Percentiles rank a stretch among this genome's conserved stretches.
phyloP scores from a whole-genome alignment of 2,113 vertebrate genomes.

The Datnioides undecimradiatus region DNA sequence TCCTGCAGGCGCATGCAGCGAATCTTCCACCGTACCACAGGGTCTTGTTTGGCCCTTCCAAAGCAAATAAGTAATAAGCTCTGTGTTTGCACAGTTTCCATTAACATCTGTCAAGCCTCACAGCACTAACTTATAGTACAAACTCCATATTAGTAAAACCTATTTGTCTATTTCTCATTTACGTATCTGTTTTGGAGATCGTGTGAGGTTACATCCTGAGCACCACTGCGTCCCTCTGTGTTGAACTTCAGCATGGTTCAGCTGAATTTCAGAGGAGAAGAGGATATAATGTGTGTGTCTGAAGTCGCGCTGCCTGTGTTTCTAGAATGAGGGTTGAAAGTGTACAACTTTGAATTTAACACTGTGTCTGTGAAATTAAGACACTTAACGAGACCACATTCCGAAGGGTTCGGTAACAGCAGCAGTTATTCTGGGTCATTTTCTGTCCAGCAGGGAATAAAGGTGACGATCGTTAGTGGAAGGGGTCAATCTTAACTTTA shows the following conservation, averaged over 20 bases:
- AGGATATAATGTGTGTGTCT: too few relatives aligned
- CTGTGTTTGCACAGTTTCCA: not conserved
- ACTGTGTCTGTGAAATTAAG: too few relatives aligned
- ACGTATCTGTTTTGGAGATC: not conserved
- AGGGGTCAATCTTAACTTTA: too few relatives aligned
- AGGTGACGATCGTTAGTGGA: not conserved
- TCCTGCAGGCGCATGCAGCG: not conserved
- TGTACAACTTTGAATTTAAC: too few relatives aligned
- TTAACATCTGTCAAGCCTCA: not conserved
- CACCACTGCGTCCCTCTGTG: not conserved
- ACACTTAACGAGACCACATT: too few relatives aligned
- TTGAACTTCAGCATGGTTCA: not conserved
- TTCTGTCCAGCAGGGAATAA: not conserved
- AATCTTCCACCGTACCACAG: not conserved
- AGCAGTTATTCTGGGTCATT: too few relatives aligned
- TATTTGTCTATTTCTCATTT: not conserved
- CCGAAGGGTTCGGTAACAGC: too few relatives aligned
- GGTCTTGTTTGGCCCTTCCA: not conserved
- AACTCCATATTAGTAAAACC: not conserved
- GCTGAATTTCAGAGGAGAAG: too few relatives aligned
- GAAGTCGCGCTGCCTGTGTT: too few relatives aligned
- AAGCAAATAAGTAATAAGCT: not conserved
- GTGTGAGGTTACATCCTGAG: not conserved
- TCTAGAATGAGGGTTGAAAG: too few relatives aligned
- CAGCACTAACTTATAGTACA: not conserved